These are phyloP conservation scores for Drosophila engyochracea DNA, from an alignment of 2,888 invertebrate species.

Conservation along the genomic window DNA sequence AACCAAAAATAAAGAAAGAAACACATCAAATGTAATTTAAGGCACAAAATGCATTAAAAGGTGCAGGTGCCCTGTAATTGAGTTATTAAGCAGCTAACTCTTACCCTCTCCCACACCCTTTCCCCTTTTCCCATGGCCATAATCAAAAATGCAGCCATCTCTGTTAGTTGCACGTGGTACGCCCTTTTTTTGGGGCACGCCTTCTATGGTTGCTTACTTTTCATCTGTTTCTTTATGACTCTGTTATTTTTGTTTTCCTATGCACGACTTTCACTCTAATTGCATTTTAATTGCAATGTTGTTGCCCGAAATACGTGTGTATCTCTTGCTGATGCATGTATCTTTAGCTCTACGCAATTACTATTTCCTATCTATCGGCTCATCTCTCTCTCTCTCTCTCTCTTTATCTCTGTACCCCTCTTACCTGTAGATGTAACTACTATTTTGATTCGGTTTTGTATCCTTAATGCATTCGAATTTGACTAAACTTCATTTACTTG, in stretches of 20 bases:
- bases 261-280: slow-evolving; percentile 63
- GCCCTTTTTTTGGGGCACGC: slow-evolving; percentile 11
- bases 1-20: background rate
- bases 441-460: slow-evolving; percentile 11
- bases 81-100: slow-evolving; percentile 22
- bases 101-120: background rate
- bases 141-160: slow-evolving; percentile 1
- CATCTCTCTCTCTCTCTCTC: background rate
- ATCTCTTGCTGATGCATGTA: slow-evolving; percentile 5
- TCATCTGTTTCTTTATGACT: background rate
- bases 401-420: background rate
- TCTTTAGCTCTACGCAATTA: slow-evolving; percentile 27
- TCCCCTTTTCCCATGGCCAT: background rate
- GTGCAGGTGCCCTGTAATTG: slow-evolving; percentile 30
- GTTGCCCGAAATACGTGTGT: slow-evolving; percentile 22
- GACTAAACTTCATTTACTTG: background rate
- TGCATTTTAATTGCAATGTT: slow-evolving; percentile 74
- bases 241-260: background rate
- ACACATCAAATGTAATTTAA: slow-evolving; percentile 9
- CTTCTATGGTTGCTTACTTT: slow-evolving; percentile 1
- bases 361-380: slow-evolving; percentile 22
- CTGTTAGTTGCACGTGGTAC: slow-evolving; percentile 11
- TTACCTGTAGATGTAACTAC: background rate
- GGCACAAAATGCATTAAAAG: background rate
- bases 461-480: slow-evolving; percentile 54